Conservation (phyloP, 2,888 invertebrate species). For the Entomobrya proxima region DNA sequence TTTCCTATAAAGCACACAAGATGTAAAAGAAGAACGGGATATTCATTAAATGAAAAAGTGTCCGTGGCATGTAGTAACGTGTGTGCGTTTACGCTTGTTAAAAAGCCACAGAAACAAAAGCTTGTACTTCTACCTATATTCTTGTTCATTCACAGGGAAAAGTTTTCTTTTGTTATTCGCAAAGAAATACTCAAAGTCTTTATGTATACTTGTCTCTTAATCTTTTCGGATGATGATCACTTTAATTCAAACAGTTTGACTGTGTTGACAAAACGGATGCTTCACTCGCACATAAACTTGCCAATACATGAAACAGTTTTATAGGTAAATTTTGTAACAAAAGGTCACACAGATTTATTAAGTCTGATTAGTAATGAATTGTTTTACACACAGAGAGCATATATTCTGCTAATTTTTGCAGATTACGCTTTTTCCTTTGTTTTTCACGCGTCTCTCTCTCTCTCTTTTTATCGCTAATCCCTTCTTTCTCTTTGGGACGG, state of each 20-base stretch:
- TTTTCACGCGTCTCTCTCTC: too few relatives aligned
- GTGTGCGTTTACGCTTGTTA: slow-evolving; percentile 14
- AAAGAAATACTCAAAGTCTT: not conserved
- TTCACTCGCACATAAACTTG: not conserved
- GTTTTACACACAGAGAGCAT: too few relatives aligned
- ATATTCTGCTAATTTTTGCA: too few relatives aligned
- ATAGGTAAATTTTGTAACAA: too few relatives aligned
- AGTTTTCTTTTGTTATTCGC: not conserved
- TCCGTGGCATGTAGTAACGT: not conserved
- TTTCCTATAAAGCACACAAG: slow-evolving; percentile 5
- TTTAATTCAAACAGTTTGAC: not conserved
- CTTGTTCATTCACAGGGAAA: too few relatives aligned
- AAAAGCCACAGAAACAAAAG: not conserved
- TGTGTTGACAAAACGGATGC: slow-evolving; percentile 4
- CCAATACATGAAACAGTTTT: too few relatives aligned
- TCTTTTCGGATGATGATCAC: not conserved
- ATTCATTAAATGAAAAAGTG: not conserved
- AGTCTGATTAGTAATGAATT: too few relatives aligned
- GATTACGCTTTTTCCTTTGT: too few relatives aligned
- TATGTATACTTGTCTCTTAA: not conserved
- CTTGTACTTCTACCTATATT: too few relatives aligned
- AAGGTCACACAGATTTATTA: too few relatives aligned
- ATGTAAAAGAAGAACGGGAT: not conserved
- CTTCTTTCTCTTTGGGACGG: slow-evolving; percentile 33
- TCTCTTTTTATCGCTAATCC: too few relatives aligned